Evolutionary conservation across 2,888 invertebrate species (phyloP).

Genomic region (Melinaea menophilus): DNA sequence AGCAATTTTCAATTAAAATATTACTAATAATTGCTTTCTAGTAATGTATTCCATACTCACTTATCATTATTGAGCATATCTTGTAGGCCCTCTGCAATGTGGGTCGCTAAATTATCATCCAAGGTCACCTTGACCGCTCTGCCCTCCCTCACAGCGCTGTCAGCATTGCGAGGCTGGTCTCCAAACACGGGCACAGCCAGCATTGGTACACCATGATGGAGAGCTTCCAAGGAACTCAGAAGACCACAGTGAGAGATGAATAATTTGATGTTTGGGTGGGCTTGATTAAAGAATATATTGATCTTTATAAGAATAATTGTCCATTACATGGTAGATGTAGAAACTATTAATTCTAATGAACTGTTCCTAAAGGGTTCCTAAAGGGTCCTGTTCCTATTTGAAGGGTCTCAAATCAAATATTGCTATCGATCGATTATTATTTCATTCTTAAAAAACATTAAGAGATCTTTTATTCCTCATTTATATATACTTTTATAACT

Average conservation of each 20-base stretch:
- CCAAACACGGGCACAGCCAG: conserved; percentile 55
- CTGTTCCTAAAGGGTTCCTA: too few relatives aligned
- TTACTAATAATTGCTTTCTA: not conserved
- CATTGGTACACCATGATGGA: conserved; percentile 50
- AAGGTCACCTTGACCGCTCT: conserved; percentile 36
- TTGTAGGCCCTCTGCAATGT: conserved; percentile 24
- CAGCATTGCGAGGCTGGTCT: conserved; percentile 55
- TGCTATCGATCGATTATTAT: too few relatives aligned
- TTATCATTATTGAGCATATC: conserved; percentile 45
- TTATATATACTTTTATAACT: too few relatives aligned
- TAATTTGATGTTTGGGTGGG: conserved; percentile 43
- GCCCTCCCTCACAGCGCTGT: conserved; percentile 39
- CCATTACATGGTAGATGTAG: too few relatives aligned
- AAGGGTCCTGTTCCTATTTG: too few relatives aligned
- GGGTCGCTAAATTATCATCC: not conserved
- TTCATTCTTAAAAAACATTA: too few relatives aligned
- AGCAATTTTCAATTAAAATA: too few relatives aligned
- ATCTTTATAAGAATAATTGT: too few relatives aligned
- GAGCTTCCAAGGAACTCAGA: conserved; percentile 43
- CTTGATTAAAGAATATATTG: conserved; percentile 15
- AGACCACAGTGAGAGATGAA: conserved; percentile 51
- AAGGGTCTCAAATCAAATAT: too few relatives aligned
- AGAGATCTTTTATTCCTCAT: too few relatives aligned
- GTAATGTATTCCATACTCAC: conserved; percentile 29
- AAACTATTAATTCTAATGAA: too few relatives aligned